Evolutionary conservation across 2,113 vertebrate genomes (phyloP).

Genomic region (Neotoma lepida): DNA sequence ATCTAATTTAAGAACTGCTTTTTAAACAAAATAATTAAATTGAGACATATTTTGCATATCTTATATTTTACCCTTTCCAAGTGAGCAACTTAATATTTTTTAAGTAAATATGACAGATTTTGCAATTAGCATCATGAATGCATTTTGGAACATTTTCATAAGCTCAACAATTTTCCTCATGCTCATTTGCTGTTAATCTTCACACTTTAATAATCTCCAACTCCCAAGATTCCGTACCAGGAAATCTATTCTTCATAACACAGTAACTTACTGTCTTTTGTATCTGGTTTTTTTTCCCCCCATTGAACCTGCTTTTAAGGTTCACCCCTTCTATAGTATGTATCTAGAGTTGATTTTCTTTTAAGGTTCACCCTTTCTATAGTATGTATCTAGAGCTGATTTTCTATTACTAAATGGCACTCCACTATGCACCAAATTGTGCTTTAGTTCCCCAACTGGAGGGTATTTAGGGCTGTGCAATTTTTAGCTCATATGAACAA

Average conservation of each 20-base stretch:
- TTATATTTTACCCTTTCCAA: not conserved
- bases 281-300: not conserved
- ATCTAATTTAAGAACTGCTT: not conserved
- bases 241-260: not conserved
- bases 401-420: not conserved
- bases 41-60: not conserved
- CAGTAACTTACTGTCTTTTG: not conserved
- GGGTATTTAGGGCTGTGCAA: not conserved
- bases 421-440: not conserved
- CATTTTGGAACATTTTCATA: not conserved
- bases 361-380: not conserved
- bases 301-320: not conserved
- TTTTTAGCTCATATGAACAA: not conserved
- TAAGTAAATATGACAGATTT: not conserved
- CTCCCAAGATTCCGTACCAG: not conserved
- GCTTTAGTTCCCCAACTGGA: not conserved
- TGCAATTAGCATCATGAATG: not conserved
- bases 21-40: not conserved
- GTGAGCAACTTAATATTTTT: not conserved
- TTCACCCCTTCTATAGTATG: not conserved
- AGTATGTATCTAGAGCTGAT: not conserved
- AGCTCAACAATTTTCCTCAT: not conserved
- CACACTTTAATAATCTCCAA: not conserved
- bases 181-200: not conserved
- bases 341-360: not conserved